Conservation (phyloP, 1,140 invertebrate genomes). For the Geopemphigus sp. region DNA sequence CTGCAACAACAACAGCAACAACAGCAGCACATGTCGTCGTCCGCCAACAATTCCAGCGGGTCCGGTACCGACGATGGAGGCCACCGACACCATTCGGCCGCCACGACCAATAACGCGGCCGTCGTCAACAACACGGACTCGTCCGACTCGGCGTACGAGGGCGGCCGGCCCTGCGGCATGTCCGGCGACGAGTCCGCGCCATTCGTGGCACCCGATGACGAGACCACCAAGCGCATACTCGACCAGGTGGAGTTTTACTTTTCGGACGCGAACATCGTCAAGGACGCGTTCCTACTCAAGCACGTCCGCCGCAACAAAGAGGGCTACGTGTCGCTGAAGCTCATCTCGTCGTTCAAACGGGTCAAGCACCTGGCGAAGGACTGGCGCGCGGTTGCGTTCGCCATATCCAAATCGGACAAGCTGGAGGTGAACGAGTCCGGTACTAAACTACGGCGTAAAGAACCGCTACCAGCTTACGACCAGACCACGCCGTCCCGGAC, state of each 20-base stretch:
- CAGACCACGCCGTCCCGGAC: conserved; percentile 88
- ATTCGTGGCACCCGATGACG: conserved; percentile 64
- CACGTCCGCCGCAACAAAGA: conserved; percentile 92
- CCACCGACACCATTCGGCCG: background rate
- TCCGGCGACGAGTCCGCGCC: conserved; percentile 54
- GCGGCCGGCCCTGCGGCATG: conserved; percentile 36
- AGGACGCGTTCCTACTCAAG: conserved; percentile 91
- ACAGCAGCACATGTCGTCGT: conserved; percentile 45
- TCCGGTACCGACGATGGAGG: conserved; percentile 59
- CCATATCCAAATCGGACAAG: conserved; percentile 73
- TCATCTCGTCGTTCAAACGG: conserved; percentile 90
- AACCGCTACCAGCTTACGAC: conserved; percentile 83
- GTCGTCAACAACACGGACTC: background rate
- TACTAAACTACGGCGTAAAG: conserved; percentile 82
- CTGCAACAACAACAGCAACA: too few species aligned
- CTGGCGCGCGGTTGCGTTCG: conserved; percentile 85
- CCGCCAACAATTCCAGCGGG: conserved; percentile 58
- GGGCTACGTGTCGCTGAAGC: conserved; percentile 89
- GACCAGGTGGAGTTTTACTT: conserved; percentile 91
- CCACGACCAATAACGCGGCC: background rate
- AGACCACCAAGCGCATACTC: conserved; percentile 73
- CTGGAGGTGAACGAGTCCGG: conserved; percentile 86
- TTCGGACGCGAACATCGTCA: conserved; percentile 89
- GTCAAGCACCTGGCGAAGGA: conserved; percentile 90
- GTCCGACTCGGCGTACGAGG: conserved; percentile 38